Evolutionary conservation across 2,113 vertebrate species (phyloP).

Genomic region (Hemibagrus wyckioides): DNA sequence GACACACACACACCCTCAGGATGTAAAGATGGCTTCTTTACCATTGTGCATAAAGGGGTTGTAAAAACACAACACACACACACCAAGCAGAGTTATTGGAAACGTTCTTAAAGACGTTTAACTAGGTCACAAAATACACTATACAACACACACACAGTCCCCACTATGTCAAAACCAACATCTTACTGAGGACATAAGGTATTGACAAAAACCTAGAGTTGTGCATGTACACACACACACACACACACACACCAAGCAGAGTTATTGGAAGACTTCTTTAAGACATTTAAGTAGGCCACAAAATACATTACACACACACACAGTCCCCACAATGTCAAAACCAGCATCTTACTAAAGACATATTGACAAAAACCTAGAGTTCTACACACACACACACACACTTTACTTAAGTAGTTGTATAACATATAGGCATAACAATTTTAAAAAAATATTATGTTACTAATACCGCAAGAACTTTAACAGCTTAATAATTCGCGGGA

Average conservation of each 20-base stretch:
- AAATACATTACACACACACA: not conserved
- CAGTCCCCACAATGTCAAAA: too few species aligned
- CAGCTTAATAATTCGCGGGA: not conserved
- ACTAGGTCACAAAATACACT: not conserved
- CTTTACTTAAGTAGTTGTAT: not conserved
- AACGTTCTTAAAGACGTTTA: not conserved
- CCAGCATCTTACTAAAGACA: too few species aligned
- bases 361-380: too few species aligned
- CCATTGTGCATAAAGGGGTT: not conserved
- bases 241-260: not conserved
- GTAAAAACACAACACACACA: not conserved
- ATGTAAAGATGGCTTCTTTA: not conserved
- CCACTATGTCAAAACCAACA: too few species aligned
- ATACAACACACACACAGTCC: not conserved
- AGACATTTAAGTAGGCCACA: not conserved
- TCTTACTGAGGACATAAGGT: too few species aligned
- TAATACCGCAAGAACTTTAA: not conserved
- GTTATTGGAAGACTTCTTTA: not conserved
- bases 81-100: not conserved
- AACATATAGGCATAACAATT: too few species aligned
- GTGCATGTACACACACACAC: too few species aligned
- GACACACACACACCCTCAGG: conserved; percentile 3
- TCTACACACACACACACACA: not conserved
- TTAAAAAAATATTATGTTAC: too few species aligned
- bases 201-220: too few species aligned